Evolutionary conservation across 1,140 invertebrate species (phyloP), one percentile per base, ranked within the genome.

Genomic region (Listronotus bonariensis): DNA sequence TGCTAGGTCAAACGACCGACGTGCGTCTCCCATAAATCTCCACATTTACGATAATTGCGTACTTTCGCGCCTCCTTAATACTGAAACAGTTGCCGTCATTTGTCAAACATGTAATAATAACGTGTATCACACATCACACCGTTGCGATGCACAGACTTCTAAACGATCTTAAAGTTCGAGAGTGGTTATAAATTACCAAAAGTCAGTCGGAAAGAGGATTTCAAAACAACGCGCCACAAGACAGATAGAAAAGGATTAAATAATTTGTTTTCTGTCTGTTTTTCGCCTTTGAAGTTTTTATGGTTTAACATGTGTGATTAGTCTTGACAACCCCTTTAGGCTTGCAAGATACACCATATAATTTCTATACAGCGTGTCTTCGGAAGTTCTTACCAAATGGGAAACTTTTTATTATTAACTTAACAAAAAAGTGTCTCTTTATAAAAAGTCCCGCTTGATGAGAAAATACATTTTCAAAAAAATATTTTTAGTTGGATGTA

Each of bases 211-310:
- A 65, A 65, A 65, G 62, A 65, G 56, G 12, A 40, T 65, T 65
- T 65, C 62, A 65, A 65, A 65, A 65, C 54, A 65, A 49, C 43
- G 38, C 15, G 54, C 62, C 43, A 10, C 53, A 65, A 65, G 54
- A 65, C 59, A 34, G 32, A 56, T 48, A 11, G 62, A 34, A 17
- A 38, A 11, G 52, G 62, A 56, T 65, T 65, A 65, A 65, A 41
- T 65, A 65, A 65, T 65, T 65, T 65, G 62, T 65, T 40, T n/a
- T n/a, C 62, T 56, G 62, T 65, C 46, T 53, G 11, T 52, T 40
- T 54, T 45, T 52, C 26, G 38, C 7, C 48, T 65, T 65, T 65
- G 53, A 65, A 40, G 53, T 52, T 57, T 57, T 54, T 54, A 54
- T 46, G 49, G 15, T 1, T 41, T n/a, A 15, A 62, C 59, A 62